Conservation (phyloP, 2,888 invertebrate genomes). For the Formica aserva region DNA sequence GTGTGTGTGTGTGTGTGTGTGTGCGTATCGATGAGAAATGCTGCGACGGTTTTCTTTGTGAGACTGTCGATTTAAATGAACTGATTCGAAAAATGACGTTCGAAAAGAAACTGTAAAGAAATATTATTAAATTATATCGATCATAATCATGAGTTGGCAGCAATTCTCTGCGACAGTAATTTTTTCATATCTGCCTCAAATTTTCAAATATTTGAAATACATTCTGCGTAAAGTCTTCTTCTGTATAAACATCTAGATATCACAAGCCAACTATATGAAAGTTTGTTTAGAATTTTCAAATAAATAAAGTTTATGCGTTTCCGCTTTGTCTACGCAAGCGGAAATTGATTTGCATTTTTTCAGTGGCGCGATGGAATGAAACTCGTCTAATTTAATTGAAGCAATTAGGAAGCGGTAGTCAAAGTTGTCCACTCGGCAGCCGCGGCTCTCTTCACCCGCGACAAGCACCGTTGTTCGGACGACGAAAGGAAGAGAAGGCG, state of each 20-base stretch:
- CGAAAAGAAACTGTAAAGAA: neutral
- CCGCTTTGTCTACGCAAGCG: neutral
- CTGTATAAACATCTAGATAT: neutral
- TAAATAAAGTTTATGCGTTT: neutral
- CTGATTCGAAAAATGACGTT: neutral
- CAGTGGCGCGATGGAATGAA: constrained; percentile 13
- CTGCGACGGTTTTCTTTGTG: neutral
- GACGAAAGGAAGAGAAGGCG: constrained; percentile 27
- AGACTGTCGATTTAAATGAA: neutral
- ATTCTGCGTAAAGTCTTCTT: neutral
- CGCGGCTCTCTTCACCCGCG: constrained; percentile 13
- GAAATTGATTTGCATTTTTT: constrained; percentile 39
- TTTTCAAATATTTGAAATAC: neutral
- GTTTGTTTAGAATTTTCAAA: neutral
- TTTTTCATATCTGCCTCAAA: neutral
- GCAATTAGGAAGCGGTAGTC: constrained; percentile 64
- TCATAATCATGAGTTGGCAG: neutral
- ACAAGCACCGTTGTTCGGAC: neutral
- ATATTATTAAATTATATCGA: neutral
- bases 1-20: too few relatives aligned
- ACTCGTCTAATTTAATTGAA: constrained; percentile 67
- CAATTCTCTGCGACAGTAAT: neutral
- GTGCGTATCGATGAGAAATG: neutral
- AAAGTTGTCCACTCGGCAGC: constrained; percentile 49
- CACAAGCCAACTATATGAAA: neutral